Evolutionary conservation across 2,888 invertebrate genomes (phyloP).

Genomic region (Caenorhabditis zanzibari): DNA sequence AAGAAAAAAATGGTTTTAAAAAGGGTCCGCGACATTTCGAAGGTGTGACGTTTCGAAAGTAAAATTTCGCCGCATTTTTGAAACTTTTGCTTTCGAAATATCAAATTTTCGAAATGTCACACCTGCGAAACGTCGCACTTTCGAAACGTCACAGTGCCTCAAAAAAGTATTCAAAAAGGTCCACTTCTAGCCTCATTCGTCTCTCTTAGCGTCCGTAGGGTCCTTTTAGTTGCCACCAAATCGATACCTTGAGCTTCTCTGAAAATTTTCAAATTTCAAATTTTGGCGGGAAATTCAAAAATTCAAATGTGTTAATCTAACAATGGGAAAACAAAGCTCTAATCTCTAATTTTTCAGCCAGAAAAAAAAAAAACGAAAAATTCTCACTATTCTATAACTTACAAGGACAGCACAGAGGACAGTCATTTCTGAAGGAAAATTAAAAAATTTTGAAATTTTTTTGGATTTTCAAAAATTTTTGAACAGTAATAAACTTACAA

Average conservation of each 20-base stretch:
- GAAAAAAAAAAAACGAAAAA: constrained; percentile 1
- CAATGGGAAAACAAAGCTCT: background rate
- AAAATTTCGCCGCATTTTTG: no score
- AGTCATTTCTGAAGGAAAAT: constrained; percentile 61
- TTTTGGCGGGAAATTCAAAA: background rate
- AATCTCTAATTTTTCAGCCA: background rate
- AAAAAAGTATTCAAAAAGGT: no score
- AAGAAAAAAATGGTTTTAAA: background rate
- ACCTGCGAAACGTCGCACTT: no score
- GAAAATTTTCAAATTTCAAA: constrained; percentile 26
- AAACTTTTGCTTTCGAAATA: no score
- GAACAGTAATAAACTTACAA: constrained; percentile 50
- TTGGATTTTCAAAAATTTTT: background rate
- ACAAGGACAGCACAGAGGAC: constrained; percentile 63
- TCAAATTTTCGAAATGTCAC: background rate
- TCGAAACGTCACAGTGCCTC: background rate
- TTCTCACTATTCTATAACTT: constrained; percentile 50
- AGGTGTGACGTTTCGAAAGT: no score
- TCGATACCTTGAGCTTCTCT: constrained; percentile 69
- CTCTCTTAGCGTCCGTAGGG: constrained; percentile 44
- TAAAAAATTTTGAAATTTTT: background rate
- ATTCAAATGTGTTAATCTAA: background rate
- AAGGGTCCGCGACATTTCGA: no score
- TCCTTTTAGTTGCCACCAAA: constrained; percentile 58
- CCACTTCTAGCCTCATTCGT: constrained; percentile 34